Evolutionary conservation across 2,113 vertebrate genomes (phyloP).

Genomic region (Australoheros scitulus): DNA sequence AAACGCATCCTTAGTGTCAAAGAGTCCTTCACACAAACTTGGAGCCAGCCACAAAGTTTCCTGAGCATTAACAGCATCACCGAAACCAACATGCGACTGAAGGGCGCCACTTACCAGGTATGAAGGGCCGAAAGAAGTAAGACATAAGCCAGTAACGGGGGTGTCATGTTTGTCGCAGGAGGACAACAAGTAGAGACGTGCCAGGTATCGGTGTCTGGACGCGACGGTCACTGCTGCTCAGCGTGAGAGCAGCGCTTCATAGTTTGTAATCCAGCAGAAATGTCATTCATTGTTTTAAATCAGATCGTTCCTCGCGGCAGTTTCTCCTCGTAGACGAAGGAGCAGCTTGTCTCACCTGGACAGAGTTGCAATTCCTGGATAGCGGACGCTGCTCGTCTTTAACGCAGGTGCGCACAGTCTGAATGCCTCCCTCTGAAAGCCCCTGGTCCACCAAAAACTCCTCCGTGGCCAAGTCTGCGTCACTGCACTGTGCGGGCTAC

Average conservation of each 20-base stretch:
- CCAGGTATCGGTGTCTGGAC: constrained; percentile 37
- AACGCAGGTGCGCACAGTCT: constrained; percentile 59
- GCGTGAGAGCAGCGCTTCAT: constrained; percentile 40
- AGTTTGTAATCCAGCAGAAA: constrained; percentile 71
- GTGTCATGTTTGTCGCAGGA: constrained; percentile 83
- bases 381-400: constrained; percentile 52
- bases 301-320: constrained; percentile 19
- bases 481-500: constrained; percentile 21
- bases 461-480: constrained; percentile 52
- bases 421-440: constrained; percentile 28
- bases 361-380: constrained; percentile 44
- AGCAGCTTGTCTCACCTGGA: constrained; percentile 58
- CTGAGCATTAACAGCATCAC: background rate
- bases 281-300: constrained; percentile 41
- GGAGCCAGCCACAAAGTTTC: constrained; percentile 4
- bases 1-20: background rate
- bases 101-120: constrained; percentile 84
- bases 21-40: background rate
- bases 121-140: constrained; percentile 85
- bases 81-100: background rate
- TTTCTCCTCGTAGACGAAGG: background rate
- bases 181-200: constrained; percentile 57
- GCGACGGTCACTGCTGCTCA: constrained; percentile 35
- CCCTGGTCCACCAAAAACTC: constrained; percentile 46
- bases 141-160: constrained; percentile 80